Percentiles rank a stretch among this genome's conserved stretches.
These are phyloP conservation scores for Pholis gunnellus DNA, from an alignment of 2,113 vertebrate genomes.

Conservation along the genomic window DNA sequence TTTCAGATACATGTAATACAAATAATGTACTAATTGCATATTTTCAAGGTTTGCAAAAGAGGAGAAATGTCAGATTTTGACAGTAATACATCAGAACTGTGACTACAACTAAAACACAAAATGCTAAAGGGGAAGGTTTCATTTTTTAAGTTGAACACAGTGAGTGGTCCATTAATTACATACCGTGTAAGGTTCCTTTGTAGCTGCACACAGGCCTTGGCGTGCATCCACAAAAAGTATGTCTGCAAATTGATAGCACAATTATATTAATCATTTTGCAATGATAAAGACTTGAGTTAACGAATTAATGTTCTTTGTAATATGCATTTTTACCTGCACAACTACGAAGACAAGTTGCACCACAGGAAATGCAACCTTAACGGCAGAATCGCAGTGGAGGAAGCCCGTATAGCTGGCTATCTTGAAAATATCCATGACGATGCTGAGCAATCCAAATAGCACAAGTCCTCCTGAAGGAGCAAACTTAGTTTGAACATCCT, in stretches of 20 bases:
- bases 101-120: background rate
- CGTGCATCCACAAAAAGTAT: conserved; percentile 92
- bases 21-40: background rate
- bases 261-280: background rate
- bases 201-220: conserved; percentile 91
- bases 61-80: background rate
- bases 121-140: background rate
- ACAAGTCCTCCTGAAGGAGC: conserved; percentile 88
- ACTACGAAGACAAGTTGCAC: conserved; percentile 90
- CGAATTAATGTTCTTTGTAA: background rate
- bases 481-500: background rate
- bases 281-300: background rate
- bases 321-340: conserved; percentile 86
- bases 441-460: conserved; percentile 91
- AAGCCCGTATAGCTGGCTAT: conserved; percentile 90
- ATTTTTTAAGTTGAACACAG: background rate
- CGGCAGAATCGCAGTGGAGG: conserved; percentile 87
- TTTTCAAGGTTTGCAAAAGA: background rate
- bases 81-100: background rate
- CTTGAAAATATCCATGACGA: conserved; percentile 96
- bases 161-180: background rate
- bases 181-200: conserved; percentile 91
- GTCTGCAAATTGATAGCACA: conserved; percentile 84
- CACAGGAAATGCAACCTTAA: conserved; percentile 92
- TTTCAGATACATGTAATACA: background rate